phyloP scores from a whole-genome alignment of 2,113 vertebrate genomes.

The Synodontis membranacea region DNA sequence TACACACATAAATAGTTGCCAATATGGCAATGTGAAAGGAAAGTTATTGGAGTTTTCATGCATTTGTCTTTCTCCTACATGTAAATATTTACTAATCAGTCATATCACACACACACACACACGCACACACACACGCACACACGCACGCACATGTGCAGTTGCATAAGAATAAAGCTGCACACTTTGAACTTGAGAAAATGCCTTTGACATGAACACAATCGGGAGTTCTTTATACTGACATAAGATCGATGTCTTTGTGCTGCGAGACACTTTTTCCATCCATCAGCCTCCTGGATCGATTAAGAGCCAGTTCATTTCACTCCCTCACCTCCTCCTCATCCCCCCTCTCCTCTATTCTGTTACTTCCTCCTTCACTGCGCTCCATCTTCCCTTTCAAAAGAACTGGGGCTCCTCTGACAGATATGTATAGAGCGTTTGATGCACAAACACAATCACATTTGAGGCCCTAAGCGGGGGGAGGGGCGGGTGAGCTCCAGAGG shows the following conservation, averaged over 20 bases:
- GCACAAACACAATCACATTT: conserved; percentile 2
- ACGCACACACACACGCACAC: background rate
- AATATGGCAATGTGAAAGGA: background rate
- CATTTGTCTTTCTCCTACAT: background rate
- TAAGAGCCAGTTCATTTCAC: conserved; percentile 35
- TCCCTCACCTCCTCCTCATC: background rate
- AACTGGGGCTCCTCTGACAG: conserved; percentile 59
- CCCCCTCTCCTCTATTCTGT: conserved; percentile 13
- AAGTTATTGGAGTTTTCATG: background rate
- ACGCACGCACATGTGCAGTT: background rate
- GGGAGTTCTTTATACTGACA: conserved; percentile 20
- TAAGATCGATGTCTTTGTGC: conserved; percentile 35
- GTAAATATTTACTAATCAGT: background rate
- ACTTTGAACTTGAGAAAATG: conserved; percentile 5
- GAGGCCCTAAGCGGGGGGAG: conserved; percentile 61
- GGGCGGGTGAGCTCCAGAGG: background rate
- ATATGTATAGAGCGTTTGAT: conserved; percentile 55
- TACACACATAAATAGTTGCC: background rate
- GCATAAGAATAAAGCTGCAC: background rate
- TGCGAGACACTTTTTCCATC: conserved; percentile 28
- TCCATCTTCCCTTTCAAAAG: conserved; percentile 52
- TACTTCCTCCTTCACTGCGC: background rate
- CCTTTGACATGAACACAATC: background rate
- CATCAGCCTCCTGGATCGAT: conserved; percentile 47
- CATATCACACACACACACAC: background rate